Percentiles rank a stretch among this genome's conserved stretches.
Conservation (phyloP, 2,797 vertebrate species). For the Phalloptychus januarius region DNA sequence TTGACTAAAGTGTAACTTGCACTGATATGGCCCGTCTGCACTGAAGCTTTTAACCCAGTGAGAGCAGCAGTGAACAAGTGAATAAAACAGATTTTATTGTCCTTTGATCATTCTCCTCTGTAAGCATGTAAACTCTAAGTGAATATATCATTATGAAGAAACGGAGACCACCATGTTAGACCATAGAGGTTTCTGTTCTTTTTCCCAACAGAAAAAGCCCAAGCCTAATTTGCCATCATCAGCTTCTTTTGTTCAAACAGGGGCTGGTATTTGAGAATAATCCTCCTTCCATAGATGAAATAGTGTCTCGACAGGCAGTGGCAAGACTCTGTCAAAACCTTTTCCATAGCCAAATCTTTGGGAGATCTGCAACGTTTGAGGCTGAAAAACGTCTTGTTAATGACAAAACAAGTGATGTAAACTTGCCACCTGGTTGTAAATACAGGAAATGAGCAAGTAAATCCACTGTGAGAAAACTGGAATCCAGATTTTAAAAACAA, state of each 20-base stretch:
- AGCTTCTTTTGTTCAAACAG: conserved; percentile 85
- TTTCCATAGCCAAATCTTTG: conserved; percentile 76
- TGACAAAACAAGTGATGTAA: conserved; percentile 75
- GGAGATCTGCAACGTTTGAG: conserved; percentile 73
- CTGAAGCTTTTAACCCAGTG: conserved; percentile 54
- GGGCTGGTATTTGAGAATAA: conserved; percentile 87
- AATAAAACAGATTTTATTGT: conserved; percentile 56
- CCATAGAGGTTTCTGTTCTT: conserved; percentile 72
- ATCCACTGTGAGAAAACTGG: conserved; percentile 5
- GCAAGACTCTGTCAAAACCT: conserved; percentile 83
- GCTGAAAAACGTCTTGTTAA: conserved; percentile 75
- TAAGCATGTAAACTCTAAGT: conserved; percentile 71
- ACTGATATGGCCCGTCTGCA: conserved; percentile 54
- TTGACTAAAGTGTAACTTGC: conserved; percentile 75
- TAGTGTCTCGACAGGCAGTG: conserved; percentile 84
- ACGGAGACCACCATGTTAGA: conserved; percentile 82
- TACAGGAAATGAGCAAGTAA: conserved; percentile 55
- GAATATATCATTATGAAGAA: conserved; percentile 78
- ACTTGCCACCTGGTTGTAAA: conserved; percentile 63
- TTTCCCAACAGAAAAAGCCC: conserved; percentile 80
- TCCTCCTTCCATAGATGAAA: conserved; percentile 84
- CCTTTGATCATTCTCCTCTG: conserved; percentile 62
- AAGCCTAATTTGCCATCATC: conserved; percentile 87
- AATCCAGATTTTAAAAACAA: neutral
- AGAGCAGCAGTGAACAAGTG: conserved; percentile 47